phyloP scores from a whole-genome alignment of 2,797 vertebrate genomes.

The Anabas testudineus region DNA sequence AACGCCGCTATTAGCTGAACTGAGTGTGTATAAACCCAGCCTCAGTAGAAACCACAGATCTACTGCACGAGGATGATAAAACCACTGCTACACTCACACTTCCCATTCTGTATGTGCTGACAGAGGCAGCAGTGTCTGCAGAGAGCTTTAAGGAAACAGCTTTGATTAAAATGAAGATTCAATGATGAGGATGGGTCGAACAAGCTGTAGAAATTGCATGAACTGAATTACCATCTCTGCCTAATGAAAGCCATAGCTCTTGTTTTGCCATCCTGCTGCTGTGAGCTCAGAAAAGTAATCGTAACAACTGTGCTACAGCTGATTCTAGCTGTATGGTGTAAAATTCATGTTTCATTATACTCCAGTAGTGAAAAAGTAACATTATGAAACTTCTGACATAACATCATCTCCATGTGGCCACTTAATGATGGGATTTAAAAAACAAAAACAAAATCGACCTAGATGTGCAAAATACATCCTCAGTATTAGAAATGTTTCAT shows the following conservation, averaged over 20 bases:
- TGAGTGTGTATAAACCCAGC: not conserved
- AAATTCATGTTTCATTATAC: slow-evolving; percentile 7
- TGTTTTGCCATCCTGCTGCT: too few species aligned
- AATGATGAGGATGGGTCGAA: not conserved
- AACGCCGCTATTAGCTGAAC: slow-evolving; percentile 20
- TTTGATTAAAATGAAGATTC: slow-evolving; percentile 12
- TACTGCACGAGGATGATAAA: slow-evolving; percentile 16
- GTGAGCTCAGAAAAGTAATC: not conserved
- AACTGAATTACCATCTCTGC: not conserved
- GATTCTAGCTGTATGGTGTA: too few species aligned
- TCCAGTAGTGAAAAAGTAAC: slow-evolving; percentile 10
- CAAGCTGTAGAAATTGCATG: not conserved
- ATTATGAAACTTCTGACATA: not conserved
- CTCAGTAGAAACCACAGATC: slow-evolving; percentile 1
- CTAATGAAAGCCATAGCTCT: not conserved
- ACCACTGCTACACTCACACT: not conserved
- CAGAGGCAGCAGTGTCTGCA: not conserved
- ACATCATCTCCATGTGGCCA: not conserved
- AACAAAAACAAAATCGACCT: not conserved
- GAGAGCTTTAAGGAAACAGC: slow-evolving; percentile 11
- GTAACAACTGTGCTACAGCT: not conserved
- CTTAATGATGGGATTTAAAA: not conserved
- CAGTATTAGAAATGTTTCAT: not conserved
- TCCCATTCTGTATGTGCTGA: slow-evolving; percentile 9
- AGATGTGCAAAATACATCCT: not conserved